Evolutionary conservation across 2,113 vertebrate genomes (phyloP).

Genomic region (Nesogale talazaci): DNA sequence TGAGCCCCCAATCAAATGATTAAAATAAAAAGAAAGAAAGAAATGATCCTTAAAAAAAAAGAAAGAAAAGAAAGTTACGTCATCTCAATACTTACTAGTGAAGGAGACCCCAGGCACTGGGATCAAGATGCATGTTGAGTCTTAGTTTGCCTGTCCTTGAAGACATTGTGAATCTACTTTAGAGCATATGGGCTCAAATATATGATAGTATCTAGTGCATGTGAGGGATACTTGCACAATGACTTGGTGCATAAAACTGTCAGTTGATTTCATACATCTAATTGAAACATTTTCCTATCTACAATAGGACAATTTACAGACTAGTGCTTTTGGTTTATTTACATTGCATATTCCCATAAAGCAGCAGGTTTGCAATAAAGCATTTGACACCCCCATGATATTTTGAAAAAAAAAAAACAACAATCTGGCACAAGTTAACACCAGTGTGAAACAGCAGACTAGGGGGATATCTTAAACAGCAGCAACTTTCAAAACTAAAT

Average conservation of each 20-base stretch:
- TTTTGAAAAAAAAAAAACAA: conserved; percentile 67
- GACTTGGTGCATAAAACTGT: conserved; percentile 69
- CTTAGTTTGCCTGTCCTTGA: conserved; percentile 45
- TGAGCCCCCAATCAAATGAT: no score
- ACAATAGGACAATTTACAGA: conserved; percentile 71
- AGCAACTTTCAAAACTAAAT: conserved; percentile 75
- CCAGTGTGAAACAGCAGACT: conserved; percentile 77
- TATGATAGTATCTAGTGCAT: conserved; percentile 19
- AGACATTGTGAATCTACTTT: conserved; percentile 30
- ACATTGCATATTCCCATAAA: conserved; percentile 64
- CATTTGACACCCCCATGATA: conserved; percentile 71
- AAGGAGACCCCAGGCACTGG: neutral
- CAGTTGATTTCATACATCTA: conserved; percentile 68
- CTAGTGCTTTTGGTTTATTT: conserved; percentile 77
- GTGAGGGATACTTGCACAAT: conserved; percentile 64
- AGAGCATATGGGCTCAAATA: conserved; percentile 65
- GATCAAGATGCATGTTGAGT: neutral
- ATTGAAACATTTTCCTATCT: conserved; percentile 58
- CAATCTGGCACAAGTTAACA: conserved; percentile 78
- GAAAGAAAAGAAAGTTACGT: no score
- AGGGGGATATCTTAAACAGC: conserved; percentile 70
- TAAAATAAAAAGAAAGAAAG: no score
- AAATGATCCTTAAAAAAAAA: no score
- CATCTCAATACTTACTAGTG: neutral
- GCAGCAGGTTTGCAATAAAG: conserved; percentile 73